These are phyloP conservation scores for Corvus cornix DNA, from an alignment of 2,113 vertebrate genomes.

Conservation along the genomic window DNA sequence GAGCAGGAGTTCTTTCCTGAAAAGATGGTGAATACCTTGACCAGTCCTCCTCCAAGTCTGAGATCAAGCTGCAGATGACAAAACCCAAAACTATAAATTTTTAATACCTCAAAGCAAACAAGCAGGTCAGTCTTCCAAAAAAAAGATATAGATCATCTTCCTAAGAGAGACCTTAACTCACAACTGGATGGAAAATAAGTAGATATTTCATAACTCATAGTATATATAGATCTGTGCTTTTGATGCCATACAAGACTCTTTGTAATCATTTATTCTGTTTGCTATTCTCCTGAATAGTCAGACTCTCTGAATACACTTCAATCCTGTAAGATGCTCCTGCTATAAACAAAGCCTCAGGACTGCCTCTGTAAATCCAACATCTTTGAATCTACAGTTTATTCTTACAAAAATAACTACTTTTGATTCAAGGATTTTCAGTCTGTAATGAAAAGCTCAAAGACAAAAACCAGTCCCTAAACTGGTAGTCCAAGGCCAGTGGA, in stretches of 20 bases:
- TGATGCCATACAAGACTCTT: not conserved
- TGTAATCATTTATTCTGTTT: not conserved
- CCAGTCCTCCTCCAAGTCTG: not conserved
- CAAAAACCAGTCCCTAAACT: not conserved
- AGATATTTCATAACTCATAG: not conserved
- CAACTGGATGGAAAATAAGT: not conserved
- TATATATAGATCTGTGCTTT: not conserved
- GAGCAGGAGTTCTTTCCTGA: not conserved
- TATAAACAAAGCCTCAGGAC: not conserved
- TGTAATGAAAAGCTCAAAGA: not conserved
- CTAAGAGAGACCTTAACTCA: not conserved
- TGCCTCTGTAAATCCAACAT: not conserved
- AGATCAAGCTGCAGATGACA: not conserved
- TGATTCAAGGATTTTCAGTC: not conserved
- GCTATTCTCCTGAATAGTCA: not conserved
- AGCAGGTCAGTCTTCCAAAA: not conserved
- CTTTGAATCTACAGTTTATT: not conserved
- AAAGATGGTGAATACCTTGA: not conserved
- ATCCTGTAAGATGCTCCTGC: not conserved
- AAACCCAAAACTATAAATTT: not conserved
- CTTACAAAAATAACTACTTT: not conserved
- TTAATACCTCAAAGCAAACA: not conserved
- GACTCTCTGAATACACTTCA: not conserved
- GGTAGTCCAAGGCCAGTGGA: not conserved
- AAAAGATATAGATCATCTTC: not conserved